Percentiles rank a stretch among this genome's conserved stretches.
phyloP scores from a whole-genome alignment of 2,888 invertebrate species.

The Aplocera efformata region DNA sequence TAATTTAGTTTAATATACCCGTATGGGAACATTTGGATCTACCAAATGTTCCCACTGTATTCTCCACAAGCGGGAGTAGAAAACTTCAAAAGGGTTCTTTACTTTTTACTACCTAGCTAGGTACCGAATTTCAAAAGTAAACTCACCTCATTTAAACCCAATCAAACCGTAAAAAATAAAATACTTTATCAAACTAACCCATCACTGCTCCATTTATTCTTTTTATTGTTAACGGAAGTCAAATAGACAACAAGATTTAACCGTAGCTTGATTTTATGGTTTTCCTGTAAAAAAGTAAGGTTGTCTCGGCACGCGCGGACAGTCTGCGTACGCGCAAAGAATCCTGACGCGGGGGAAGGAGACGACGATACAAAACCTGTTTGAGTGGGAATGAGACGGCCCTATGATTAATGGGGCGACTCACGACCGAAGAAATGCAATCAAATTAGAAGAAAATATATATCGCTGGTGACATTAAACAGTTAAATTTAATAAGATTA shows the following conservation, averaged over 20 bases:
- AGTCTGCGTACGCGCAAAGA: slow-evolving; percentile 56
- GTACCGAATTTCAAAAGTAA: no score
- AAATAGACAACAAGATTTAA: slow-evolving; percentile 44
- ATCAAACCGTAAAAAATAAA: background rate
- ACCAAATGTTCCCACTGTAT: no score
- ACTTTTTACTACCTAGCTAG: no score
- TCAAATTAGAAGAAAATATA: slow-evolving; percentile 75
- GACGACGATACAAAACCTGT: slow-evolving; percentile 32
- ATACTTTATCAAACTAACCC: slow-evolving; percentile 1
- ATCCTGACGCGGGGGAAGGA: slow-evolving; percentile 53
- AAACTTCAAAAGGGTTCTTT: no score
- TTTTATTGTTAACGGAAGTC: slow-evolving; percentile 46
- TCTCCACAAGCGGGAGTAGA: no score
- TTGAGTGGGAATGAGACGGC: slow-evolving; percentile 37
- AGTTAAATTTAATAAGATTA: no score
- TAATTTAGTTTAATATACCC: no score
- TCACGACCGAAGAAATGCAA: slow-evolving; percentile 64
- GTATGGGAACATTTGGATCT: no score
- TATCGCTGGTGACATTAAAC: slow-evolving; percentile 53
- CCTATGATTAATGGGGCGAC: slow-evolving; percentile 64
- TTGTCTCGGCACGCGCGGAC: slow-evolving; percentile 68
- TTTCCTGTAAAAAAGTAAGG: slow-evolving; percentile 61
- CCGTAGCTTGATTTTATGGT: slow-evolving; percentile 62
- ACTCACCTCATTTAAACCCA: no score
- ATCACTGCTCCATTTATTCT: slow-evolving; percentile 20